Base-by-base conservation (phyloP, 2,888 invertebrate genomes). In the Leptogaster cylindrica region DNA sequence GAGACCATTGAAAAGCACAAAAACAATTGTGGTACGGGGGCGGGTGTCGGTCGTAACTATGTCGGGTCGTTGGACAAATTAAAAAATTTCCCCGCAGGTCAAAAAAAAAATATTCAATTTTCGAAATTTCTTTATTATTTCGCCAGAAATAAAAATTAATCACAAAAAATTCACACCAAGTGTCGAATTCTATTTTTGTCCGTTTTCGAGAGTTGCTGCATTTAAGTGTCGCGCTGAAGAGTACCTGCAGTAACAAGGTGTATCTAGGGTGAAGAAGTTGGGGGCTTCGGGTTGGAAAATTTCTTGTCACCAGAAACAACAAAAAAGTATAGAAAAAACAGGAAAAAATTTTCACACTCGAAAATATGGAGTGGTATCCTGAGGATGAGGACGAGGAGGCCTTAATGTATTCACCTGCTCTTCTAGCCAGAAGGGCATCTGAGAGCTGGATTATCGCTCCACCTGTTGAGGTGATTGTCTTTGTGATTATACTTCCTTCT, bases 361-460 rank as follows among this genome's bases (percentile, higher is more conserved):
- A 8, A 41, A 64, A 33, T 20, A 91, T 90, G 91, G 84, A 87
- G 76, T 91, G 91, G 89, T 90, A 89, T 78, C 87, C 88, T 77
- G 89, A 89, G 71, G 90, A 90, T 73, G 91, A 91, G 74, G 92
- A 92, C 77, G 93, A 93, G 75, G 92, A 92, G 79, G 92, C 91
- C 74, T 85, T 93, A 74, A 85, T 92, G 86, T 93, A 89, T 83
- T 93, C 93, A 75, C 93, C 93, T 72, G 93, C 93, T 69, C 85
- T 93, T 71, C 86, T 93, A 83, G 93, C 93, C 69, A 84, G 93
- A 72, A 84, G 93, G 73, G 93, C 93, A 55, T 92, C 92, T 16
- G 93, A 93, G 80, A 92, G 92, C 79, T 93, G 93, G 93, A 93
- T 93, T 74, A 90, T 91, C 76, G 89, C 92, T 73, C 92, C 92